Percentiles rank a stretch among this genome's conserved stretches.
Evolutionary conservation across 2,113 vertebrate species (phyloP).

Genomic region (Peucedramus taeniatus): DNA sequence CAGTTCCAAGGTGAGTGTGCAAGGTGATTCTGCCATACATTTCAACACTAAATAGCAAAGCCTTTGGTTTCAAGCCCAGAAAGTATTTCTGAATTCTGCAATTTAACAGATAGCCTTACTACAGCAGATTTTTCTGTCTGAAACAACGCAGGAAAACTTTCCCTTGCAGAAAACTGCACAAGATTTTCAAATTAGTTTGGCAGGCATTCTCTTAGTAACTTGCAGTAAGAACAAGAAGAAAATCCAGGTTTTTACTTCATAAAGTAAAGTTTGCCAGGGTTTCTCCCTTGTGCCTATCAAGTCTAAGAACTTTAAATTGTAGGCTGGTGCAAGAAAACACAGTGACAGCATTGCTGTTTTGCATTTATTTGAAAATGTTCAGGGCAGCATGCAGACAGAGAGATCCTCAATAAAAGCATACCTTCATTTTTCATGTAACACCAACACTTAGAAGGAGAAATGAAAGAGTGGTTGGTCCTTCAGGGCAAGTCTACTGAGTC

Average conservation of each 20-base stretch:
- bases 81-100: background rate
- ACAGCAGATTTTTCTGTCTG: background rate
- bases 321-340: background rate
- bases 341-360: background rate
- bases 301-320: background rate
- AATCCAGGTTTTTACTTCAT: background rate
- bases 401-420: background rate
- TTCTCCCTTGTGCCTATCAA: background rate
- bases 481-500: background rate
- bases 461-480: background rate
- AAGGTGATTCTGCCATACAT: background rate
- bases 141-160: background rate
- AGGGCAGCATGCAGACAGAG: background rate
- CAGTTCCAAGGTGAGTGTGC: background rate
- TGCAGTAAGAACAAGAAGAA: background rate
- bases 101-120: background rate
- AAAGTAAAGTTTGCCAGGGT: background rate
- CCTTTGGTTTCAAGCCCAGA: background rate
- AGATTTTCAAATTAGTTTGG: background rate
- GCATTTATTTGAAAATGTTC: background rate
- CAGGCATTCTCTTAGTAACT: background rate
- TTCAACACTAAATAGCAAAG: background rate
- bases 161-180: background rate
- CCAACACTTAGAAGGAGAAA: background rate
- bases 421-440: background rate